phyloP scores from a whole-genome alignment of 1,140 invertebrate genomes.

The Magallana angulata region DNA sequence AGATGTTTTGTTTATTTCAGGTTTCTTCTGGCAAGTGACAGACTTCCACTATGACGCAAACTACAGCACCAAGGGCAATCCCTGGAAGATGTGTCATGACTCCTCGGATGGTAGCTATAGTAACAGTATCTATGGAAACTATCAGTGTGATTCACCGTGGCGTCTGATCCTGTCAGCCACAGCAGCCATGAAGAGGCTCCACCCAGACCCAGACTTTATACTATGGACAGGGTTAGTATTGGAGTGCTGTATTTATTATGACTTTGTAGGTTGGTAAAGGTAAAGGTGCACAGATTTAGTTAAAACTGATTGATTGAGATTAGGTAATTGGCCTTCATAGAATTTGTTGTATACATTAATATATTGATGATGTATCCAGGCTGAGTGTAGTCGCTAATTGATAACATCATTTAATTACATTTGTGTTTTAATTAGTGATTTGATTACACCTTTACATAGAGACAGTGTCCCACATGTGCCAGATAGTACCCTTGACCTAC shows the following conservation, averaged over 20 bases:
- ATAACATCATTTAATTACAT: too few relatives aligned
- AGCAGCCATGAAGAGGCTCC: constrained; percentile 89
- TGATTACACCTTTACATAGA: constrained; percentile 56
- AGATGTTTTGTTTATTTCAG: constrained; percentile 80
- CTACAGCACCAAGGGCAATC: constrained; percentile 87
- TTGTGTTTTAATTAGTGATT: too few relatives aligned
- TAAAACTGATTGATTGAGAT: too few relatives aligned
- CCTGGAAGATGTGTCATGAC: constrained; percentile 67
- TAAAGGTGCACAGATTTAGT: too few relatives aligned
- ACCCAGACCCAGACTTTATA: constrained; percentile 91
- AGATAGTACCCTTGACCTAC: constrained; percentile 66
- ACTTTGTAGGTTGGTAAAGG: too few relatives aligned
- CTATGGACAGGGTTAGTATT: constrained; percentile 92
- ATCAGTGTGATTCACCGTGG: constrained; percentile 92
- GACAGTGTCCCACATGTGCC: constrained; percentile 78
- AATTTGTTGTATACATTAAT: too few relatives aligned
- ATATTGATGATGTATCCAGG: too few relatives aligned
- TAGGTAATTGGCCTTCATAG: too few relatives aligned
- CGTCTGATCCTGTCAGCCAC: constrained; percentile 90
- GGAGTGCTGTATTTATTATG: not conserved
- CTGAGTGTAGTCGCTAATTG: too few relatives aligned
- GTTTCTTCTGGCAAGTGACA: constrained; percentile 95
- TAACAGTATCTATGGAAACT: constrained; percentile 87
- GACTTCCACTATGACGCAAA: constrained; percentile 92
- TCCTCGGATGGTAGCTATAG: constrained; percentile 61